A percentile compares a stretch with the other conserved stretches of the same genome.
Evolutionary conservation across 2,797 vertebrate genomes (phyloP).

Genomic region (Scolopax rusticola): DNA sequence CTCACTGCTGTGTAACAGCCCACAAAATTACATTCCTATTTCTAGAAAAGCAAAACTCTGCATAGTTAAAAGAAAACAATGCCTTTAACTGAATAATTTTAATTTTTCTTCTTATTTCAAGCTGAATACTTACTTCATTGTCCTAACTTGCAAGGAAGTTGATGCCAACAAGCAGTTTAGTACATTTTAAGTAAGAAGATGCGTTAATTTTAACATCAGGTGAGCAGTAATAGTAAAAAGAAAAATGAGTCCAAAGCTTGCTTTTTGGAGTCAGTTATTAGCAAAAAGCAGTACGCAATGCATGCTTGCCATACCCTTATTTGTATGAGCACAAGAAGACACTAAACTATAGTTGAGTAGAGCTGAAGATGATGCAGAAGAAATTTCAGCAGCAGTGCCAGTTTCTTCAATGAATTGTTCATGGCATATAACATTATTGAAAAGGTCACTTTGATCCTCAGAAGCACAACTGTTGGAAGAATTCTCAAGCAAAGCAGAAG

Average conservation of each 20-base stretch:
- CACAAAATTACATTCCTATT: neutral
- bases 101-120: neutral
- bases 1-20: neutral
- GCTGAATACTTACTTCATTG: neutral
- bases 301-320: slow-evolving; percentile 82
- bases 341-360: slow-evolving; percentile 71
- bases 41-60: neutral
- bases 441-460: slow-evolving; percentile 79
- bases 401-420: slow-evolving; percentile 76
- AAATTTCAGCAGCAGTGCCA: slow-evolving; percentile 59
- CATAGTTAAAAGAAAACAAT: neutral
- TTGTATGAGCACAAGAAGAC: slow-evolving; percentile 70
- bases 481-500: slow-evolving; percentile 69
- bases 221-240: neutral
- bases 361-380: slow-evolving; percentile 74
- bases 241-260: slow-evolving; percentile 19
- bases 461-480: slow-evolving; percentile 79
- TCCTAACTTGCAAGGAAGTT: neutral
- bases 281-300: slow-evolving; percentile 38
- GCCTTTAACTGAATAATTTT: neutral
- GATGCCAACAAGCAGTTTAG: slow-evolving; percentile 17
- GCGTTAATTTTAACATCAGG: slow-evolving; percentile 32
- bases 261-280: slow-evolving; percentile 55
- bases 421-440: slow-evolving; percentile 58
- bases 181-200: slow-evolving; percentile 19